Base-by-base conservation (phyloP, 1,140 invertebrate species). In the Ceratina australensis region DNA sequence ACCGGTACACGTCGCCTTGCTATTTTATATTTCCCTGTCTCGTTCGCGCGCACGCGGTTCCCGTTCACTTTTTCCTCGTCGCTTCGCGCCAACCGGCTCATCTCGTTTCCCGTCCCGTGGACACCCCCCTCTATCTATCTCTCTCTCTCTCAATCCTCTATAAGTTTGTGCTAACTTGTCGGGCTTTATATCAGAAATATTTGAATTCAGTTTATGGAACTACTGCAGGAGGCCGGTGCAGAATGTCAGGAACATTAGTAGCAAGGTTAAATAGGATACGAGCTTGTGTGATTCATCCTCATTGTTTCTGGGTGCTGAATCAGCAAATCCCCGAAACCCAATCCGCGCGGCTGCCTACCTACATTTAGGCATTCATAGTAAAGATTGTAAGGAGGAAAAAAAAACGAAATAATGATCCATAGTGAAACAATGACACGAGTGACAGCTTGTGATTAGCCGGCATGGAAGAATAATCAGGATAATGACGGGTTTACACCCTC, bases 381-480 rank as follows among this genome's bases (percentile, higher is more conserved):
- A 65, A 72, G 20, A 56, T 7, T 3, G 28, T 12, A 15, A 42
- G 5, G 61, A 74, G 61, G 26, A 65, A 71, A 82, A 76, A 84
- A 78, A 61, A 78, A 82, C 82, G 84, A 81, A 86, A 85, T 88
- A 90, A 89, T 79, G 76, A 86, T 85, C 76, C 79, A 73, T 75
- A 86, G 84, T 85, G 87, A 90, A 88, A 89, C 88, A 90, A 90
- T 89, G 87, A 89, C 79, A 85, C 82, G 81, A 85, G 64, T 73
- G 86, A 87, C 88, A 86, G 87, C 84, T 83, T 82, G 87, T 88
- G 87, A 89, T 91, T 90, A 89, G 79, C 61, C 86, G 79, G 78
- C 84, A 85, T 79, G 87, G 88, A 90, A 90, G 89, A 88, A 91
- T 90, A 89, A 90, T 90, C 87, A 87, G 83, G 88, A 90, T 91